Percentiles rank a stretch among this genome's conserved stretches.
These are phyloP conservation scores for Dendroctonus valens DNA, from an alignment of 1,140 invertebrate genomes.

Conservation along the genomic window DNA sequence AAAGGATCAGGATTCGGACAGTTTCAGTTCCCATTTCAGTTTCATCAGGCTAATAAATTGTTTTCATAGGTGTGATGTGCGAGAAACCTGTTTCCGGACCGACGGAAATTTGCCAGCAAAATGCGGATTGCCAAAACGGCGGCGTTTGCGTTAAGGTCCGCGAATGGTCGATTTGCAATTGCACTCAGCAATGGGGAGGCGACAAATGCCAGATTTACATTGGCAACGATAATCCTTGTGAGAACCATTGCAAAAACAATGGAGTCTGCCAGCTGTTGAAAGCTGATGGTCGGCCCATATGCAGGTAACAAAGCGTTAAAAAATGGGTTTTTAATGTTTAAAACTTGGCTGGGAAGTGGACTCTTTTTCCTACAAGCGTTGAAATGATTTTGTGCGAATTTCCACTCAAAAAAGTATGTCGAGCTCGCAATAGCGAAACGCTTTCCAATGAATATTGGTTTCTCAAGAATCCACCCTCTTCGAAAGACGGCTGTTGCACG, in stretches of 20 bases:
- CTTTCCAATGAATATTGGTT: no score
- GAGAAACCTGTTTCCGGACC: slow-evolving; percentile 57
- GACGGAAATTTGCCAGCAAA: slow-evolving; percentile 61
- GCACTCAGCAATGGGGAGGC: slow-evolving; percentile 55
- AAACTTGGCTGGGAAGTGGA: no score
- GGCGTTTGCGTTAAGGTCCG: slow-evolving; percentile 57
- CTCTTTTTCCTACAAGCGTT: no score
- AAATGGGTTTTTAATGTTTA: neutral
- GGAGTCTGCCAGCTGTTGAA: slow-evolving; percentile 55
- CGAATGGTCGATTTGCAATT: slow-evolving; percentile 49
- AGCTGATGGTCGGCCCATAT: slow-evolving; percentile 50
- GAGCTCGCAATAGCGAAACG: no score
- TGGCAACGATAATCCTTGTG: slow-evolving; percentile 61
- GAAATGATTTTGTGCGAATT: no score
- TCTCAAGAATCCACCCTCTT: no score
- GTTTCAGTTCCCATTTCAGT: neutral
- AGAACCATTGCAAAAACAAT: slow-evolving; percentile 57
- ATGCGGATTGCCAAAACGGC: slow-evolving; percentile 64
- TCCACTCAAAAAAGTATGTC: no score
- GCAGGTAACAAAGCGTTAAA: slow-evolving; percentile 41
- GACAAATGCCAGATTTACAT: slow-evolving; percentile 56
- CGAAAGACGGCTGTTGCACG: no score
- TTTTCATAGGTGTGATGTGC: slow-evolving; percentile 18
- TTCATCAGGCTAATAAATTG: neutral
- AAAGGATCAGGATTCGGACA: no score